Conservation (phyloP, 2,113 vertebrate species). For the Centropristis striata region DNA sequence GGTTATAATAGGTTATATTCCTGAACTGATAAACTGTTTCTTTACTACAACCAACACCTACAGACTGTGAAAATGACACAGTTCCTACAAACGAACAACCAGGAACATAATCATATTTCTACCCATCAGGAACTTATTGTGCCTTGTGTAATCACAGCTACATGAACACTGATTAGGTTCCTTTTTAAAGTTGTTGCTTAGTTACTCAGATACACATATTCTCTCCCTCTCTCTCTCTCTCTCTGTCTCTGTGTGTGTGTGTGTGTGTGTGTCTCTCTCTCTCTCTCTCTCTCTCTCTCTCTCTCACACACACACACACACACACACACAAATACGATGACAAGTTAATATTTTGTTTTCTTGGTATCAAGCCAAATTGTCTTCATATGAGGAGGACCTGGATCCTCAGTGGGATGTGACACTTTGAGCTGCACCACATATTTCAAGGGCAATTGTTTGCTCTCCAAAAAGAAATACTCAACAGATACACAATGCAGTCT, state of each 20-base stretch:
- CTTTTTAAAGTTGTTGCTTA: not conserved
- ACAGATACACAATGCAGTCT: constrained; percentile 28
- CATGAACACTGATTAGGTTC: constrained; percentile 15
- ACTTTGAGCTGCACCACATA: constrained; percentile 19
- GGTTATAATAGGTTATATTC: no score
- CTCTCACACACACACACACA: not conserved
- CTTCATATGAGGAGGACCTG: constrained; percentile 16
- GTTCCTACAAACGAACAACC: not conserved
- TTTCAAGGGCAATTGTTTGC: constrained; percentile 41
- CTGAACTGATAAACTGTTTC: no score
- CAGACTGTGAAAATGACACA: not conserved
- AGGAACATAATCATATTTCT: not conserved
- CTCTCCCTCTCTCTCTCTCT: not conserved
- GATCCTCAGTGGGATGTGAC: constrained; percentile 3
- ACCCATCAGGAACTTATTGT: constrained; percentile 15
- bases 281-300: not conserved
- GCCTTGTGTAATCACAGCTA: constrained; percentile 6
- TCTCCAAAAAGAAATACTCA: constrained; percentile 21
- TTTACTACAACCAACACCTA: no score
- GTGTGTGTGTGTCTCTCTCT: no score
- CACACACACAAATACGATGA: not conserved
- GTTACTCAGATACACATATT: not conserved
- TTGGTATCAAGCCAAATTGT: constrained; percentile 33
- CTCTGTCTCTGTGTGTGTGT: not conserved
- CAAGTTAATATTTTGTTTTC: constrained; percentile 42